Base-by-base conservation (phyloP, 2,113 vertebrate species). In the Carettochelys insculpta region DNA sequence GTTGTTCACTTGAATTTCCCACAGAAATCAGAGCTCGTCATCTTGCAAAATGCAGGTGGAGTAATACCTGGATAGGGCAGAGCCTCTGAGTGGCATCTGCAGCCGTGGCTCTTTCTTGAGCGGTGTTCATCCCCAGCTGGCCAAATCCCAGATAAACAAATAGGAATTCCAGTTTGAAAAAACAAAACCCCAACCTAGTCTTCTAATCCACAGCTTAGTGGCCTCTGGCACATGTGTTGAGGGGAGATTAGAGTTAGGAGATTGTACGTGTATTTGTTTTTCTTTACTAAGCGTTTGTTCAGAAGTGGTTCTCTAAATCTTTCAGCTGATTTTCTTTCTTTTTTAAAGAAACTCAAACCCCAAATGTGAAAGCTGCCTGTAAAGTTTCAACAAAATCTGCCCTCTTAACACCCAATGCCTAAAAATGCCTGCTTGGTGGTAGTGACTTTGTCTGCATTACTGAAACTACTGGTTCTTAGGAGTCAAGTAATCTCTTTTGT, bases 231-330 rank as follows among this genome's bases (percentile, higher is more conserved):
- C 79, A 68, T 95, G 94, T 95, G 94, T 95, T n/a, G 90, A 90
- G 93, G 90, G 96, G 91, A 96, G 95, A 96, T 97, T 96, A 96
- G 95, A 96, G 90, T 94, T 94, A 91, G 96, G 92, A 95, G 77
- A 84, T 90, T 90, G 92, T 95, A n/a, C n/a, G n/a, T 96, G 94
- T 91, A 86, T 96, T 94, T 96, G 87, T 97, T 95, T 96, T 96
- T 90, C 96, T 87, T 93, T 90, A 85, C 87, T 94, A 95, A 95
- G 79, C 51, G 11, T 58, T 88, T 95, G 89, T 97, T 97, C 89
- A 89, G 92, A 96, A 97, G 96, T 97, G 86, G 90, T 68, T 89
- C 81, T 94, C 84, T 73, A 93, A 96, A 86, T 86, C 80, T 91
- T 95, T 93, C 92, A 92, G 76, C 91, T 93, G 79, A 51, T 94